A percentile compares a stretch with the other conserved stretches of the same genome.
phyloP scores from a whole-genome alignment of 2,797 vertebrate species.

The Knipowitschia caucasica region DNA sequence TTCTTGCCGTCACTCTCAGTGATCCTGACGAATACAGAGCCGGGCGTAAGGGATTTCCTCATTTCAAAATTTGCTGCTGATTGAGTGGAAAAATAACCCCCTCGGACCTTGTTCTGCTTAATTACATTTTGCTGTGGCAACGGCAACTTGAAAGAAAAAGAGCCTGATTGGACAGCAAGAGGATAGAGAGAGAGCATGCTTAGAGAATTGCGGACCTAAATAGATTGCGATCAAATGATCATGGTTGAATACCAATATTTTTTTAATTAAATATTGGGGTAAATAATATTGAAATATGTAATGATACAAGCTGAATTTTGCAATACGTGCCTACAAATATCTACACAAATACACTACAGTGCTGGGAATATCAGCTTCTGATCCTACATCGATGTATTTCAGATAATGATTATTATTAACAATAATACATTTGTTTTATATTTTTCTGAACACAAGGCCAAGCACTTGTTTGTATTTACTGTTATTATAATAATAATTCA shows the following conservation, averaged over 20 bases:
- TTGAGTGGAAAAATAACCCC: slow-evolving; percentile 68
- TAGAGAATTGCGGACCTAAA: slow-evolving; percentile 7
- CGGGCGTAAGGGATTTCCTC: slow-evolving; percentile 69
- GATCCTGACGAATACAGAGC: slow-evolving; percentile 51
- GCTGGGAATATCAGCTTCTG: no score
- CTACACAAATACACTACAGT: no score
- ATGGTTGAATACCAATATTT: background rate
- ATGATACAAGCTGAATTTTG: no score
- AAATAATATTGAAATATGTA: background rate
- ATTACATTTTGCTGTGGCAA: slow-evolving; percentile 78
- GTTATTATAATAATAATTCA: no score
- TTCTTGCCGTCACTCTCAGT: background rate
- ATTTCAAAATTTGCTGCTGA: slow-evolving; percentile 78
- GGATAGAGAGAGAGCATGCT: slow-evolving; percentile 25
- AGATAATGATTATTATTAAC: no score
- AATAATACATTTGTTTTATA: no score
- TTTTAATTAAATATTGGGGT: no score
- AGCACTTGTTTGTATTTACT: no score
- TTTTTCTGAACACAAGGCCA: no score
- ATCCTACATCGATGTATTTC: no score
- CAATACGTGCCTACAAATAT: no score
- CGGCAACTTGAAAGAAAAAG: slow-evolving; percentile 76
- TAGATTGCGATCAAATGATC: background rate
- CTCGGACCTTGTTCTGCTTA: slow-evolving; percentile 77
- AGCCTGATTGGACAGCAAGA: slow-evolving; percentile 58